phyloP scores from a whole-genome alignment of 1,140 invertebrate genomes.

The Atopsyche davidsoni region DNA sequence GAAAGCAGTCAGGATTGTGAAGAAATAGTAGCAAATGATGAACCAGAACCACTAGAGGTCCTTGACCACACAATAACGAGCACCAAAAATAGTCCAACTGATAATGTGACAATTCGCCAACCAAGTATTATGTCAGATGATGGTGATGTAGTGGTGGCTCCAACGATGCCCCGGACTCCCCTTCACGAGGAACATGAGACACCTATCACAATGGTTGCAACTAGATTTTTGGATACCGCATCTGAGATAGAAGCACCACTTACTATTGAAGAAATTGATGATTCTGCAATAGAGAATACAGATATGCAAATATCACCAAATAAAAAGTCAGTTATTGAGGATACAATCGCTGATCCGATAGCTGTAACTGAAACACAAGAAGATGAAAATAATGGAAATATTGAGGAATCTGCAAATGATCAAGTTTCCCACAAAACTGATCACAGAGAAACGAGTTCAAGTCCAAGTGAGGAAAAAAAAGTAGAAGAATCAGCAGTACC shows the following conservation, averaged over 20 bases:
- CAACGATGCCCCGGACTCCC: slow-evolving; percentile 3
- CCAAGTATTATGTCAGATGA: slow-evolving; percentile 19
- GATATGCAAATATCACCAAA: too few relatives aligned
- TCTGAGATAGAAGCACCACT: too few relatives aligned
- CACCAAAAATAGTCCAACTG: slow-evolving; percentile 10
- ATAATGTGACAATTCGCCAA: too few relatives aligned
- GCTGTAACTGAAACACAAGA: slow-evolving; percentile 3
- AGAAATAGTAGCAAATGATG: not conserved
- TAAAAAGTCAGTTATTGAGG: too few relatives aligned
- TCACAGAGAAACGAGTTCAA: not conserved
- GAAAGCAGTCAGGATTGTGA: not conserved
- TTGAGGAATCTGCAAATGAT: not conserved
- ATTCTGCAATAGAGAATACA: too few relatives aligned
- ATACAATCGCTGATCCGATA: not conserved
- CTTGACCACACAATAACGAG: not conserved
- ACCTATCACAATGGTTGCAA: too few relatives aligned
- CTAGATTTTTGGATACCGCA: too few relatives aligned
- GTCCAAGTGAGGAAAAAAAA: too few relatives aligned
- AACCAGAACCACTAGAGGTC: not conserved
- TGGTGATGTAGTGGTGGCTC: slow-evolving; percentile 17
- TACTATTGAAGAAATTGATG: too few relatives aligned
- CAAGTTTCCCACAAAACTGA: not conserved
- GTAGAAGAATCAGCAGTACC: not conserved
- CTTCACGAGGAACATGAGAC: too few relatives aligned
- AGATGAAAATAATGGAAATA: not conserved